phyloP scores from a whole-genome alignment of 2,797 vertebrate species.

The Xenentodon cancila region DNA sequence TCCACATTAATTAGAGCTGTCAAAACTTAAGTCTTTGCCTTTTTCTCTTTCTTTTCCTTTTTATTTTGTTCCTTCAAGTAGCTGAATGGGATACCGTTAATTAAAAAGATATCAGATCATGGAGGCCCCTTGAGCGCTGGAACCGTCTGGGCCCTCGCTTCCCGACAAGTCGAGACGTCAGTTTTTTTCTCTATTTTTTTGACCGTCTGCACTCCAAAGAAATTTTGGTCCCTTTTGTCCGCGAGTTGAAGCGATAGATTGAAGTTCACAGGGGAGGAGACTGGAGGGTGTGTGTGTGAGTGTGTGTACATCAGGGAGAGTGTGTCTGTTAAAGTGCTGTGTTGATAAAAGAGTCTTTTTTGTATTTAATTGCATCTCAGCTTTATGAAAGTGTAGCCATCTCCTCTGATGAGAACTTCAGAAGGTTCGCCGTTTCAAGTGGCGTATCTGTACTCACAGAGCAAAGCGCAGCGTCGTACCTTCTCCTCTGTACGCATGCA shows the following conservation, averaged over 20 bases:
- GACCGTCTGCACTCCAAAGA: conserved; percentile 57
- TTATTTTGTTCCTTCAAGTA: conserved; percentile 83
- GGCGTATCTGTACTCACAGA: conserved; percentile 70
- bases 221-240: conserved; percentile 79
- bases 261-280: conserved; percentile 72
- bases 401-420: conserved; percentile 76
- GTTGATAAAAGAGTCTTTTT: conserved; percentile 73
- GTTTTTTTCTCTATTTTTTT: conserved; percentile 26
- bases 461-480: conserved; percentile 51
- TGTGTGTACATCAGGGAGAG: conserved; percentile 1
- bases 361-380: conserved; percentile 81
- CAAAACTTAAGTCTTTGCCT: conserved; percentile 81
- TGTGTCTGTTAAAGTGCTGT: conserved; percentile 30
- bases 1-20: conserved; percentile 86
- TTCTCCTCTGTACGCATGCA: conserved; percentile 18
- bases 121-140: conserved; percentile 79
- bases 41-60: conserved; percentile 64
- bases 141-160: conserved; percentile 62
- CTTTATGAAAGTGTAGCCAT: conserved; percentile 67
- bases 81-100: conserved; percentile 86
- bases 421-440: conserved; percentile 70
- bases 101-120: conserved; percentile 89
- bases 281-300: conserved; percentile 27
- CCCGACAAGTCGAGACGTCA: conserved; percentile 65
- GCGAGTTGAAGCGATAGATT: conserved; percentile 75